A percentile compares a stretch with the other conserved stretches of the same genome.
phyloP scores from a whole-genome alignment of 2,113 vertebrate genomes.

The Tricholaema leucomelas region DNA sequence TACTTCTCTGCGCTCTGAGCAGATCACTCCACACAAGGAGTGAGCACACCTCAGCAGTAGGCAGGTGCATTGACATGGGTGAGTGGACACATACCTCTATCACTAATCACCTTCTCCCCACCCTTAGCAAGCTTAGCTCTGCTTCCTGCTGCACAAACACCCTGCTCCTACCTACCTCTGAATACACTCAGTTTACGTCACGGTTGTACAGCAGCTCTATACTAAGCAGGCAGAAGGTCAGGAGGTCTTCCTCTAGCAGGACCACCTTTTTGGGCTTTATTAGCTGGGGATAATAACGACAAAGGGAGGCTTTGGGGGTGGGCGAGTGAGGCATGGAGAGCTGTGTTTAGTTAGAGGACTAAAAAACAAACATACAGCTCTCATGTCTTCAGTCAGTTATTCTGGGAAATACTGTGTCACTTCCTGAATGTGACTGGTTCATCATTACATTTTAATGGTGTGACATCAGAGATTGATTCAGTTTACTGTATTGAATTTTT shows the following conservation, averaged over 20 bases:
- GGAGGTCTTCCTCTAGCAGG: background rate
- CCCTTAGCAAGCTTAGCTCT: background rate
- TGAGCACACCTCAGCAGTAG: background rate
- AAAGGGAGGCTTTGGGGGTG: background rate
- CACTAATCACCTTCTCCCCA: background rate
- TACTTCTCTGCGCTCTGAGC: background rate
- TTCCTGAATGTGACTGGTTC: background rate
- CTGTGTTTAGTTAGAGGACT: background rate
- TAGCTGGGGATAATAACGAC: background rate
- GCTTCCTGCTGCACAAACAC: background rate
- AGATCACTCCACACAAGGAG: background rate
- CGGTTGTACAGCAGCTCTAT: background rate
- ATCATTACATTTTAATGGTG: background rate
- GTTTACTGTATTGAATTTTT: background rate
- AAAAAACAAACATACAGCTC: background rate
- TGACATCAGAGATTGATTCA: background rate
- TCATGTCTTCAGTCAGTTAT: background rate
- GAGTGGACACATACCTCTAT: background rate
- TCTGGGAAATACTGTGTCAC: background rate
- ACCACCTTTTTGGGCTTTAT: background rate
- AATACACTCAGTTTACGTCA: fast-evolving
- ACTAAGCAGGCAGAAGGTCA: background rate
- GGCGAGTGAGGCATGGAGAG: background rate
- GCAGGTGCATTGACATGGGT: background rate
- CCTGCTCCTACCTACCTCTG: background rate